Conservation (phyloP, 2,888 invertebrate genomes). For the Hydrotaea diabolus region DNA sequence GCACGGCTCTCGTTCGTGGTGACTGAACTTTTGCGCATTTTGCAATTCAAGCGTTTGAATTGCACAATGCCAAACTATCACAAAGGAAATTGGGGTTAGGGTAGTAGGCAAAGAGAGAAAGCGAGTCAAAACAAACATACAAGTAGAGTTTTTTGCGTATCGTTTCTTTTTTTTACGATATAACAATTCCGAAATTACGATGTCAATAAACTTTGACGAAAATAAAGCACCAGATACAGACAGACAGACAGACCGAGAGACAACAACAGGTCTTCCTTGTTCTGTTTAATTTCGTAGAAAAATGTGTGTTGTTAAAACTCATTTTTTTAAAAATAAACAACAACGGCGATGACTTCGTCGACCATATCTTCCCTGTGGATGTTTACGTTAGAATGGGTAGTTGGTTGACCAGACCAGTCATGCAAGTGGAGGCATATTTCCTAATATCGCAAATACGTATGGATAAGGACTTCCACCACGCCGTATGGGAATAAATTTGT, state of each 20-base stretch:
- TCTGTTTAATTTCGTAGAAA: neutral
- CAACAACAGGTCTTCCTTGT: conserved; percentile 14
- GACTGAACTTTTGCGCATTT: conserved; percentile 26
- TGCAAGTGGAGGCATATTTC: neutral
- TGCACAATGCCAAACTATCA: neutral
- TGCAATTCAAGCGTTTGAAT: neutral
- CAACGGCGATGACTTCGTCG: neutral
- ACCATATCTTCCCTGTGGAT: neutral
- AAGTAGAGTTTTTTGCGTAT: conserved; percentile 14
- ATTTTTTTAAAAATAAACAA: neutral
- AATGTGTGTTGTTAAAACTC: neutral
- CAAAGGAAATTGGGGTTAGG: neutral
- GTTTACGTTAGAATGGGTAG: neutral
- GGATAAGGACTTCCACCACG: neutral
- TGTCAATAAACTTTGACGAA: conserved; percentile 29
- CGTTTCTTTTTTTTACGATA: neutral
- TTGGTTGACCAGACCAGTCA: conserved; percentile 21
- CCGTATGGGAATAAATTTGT: neutral
- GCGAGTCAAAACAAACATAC: neutral
- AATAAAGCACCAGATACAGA: neutral
- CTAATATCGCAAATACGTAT: neutral
- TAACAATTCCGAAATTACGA: neutral
- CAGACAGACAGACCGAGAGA: neutral
- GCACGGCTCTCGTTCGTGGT: neutral
- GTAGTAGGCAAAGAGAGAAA: neutral